phyloP scores from a whole-genome alignment of 2,888 invertebrate species.

The Steinernema hermaphroditum region DNA sequence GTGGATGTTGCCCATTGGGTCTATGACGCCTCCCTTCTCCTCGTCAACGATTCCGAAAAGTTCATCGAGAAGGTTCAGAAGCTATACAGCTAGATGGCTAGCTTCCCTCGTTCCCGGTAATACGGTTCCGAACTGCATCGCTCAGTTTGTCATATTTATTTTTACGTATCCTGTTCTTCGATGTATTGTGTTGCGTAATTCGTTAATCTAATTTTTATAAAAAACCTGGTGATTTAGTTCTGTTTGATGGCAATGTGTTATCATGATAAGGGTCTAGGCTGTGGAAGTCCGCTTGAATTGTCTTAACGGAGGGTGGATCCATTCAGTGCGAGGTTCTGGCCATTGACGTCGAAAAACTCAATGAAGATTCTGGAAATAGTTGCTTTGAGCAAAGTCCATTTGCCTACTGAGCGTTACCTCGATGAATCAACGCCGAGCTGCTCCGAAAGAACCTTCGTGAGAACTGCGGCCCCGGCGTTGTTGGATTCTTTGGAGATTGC shows the following conservation, averaged over 20 bases:
- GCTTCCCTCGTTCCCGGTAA: not conserved
- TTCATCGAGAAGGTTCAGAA: not conserved
- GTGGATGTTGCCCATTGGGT: not conserved
- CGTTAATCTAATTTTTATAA: not conserved
- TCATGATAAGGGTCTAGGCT: not conserved
- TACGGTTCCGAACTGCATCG: constrained; percentile 8
- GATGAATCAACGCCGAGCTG: constrained; percentile 42
- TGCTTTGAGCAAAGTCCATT: not conserved
- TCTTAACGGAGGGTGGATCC: constrained; percentile 44
- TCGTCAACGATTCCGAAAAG: constrained; percentile 7
- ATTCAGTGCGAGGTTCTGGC: constrained; percentile 46
- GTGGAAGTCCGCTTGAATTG: not conserved
- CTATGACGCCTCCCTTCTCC: constrained; percentile 11
- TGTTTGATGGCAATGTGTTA: not conserved
- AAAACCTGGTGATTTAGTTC: not conserved
- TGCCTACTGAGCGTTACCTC: not conserved
- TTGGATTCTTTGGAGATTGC: constrained; percentile 43
- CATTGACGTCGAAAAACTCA: constrained; percentile 44
- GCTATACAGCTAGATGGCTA: not conserved
- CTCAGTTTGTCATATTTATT: constrained; percentile 4
- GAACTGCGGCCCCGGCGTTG: constrained; percentile 40
- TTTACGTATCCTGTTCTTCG: not conserved
- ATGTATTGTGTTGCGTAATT: constrained; percentile 13
- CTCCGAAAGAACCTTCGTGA: constrained; percentile 48
- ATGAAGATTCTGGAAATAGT: constrained; percentile 37